Percentiles rank a stretch among this genome's conserved stretches.
Evolutionary conservation across 2,113 vertebrate genomes (phyloP).

Genomic region (Mustelus asterias): DNA sequence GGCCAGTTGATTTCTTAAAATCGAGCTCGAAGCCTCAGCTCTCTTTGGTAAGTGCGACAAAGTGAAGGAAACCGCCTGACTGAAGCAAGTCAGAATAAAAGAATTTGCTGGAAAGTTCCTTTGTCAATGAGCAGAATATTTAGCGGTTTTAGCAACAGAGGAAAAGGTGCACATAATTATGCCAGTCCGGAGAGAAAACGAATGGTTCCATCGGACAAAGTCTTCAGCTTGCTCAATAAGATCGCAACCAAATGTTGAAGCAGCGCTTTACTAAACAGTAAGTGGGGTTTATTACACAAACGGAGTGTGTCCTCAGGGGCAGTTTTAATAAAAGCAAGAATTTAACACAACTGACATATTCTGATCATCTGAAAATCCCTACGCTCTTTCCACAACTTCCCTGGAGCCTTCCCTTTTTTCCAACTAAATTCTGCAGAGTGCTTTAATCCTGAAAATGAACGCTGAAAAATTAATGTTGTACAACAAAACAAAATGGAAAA

Average conservation of each 20-base stretch:
- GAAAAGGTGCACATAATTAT: neutral
- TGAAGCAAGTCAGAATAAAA: neutral
- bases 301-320: conserved; percentile 19
- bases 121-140: neutral
- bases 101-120: neutral
- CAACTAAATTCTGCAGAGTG: conserved; percentile 22
- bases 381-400: conserved; percentile 19
- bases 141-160: neutral
- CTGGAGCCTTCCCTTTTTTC: conserved; percentile 23
- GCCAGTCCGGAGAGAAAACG: neutral
- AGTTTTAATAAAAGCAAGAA: conserved; percentile 25
- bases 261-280: conserved; percentile 23
- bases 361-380: conserved; percentile 27
- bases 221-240: neutral
- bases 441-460: conserved; percentile 21
- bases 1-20: neutral
- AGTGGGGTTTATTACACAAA: conserved; percentile 12
- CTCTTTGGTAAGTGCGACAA: neutral
- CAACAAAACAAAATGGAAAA: neutral
- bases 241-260: conserved; percentile 3
- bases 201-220: neutral
- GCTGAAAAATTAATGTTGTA: conserved; percentile 32
- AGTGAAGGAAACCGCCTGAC: neutral
- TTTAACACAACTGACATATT: conserved; percentile 20
- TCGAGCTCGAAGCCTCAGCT: neutral